These are phyloP conservation scores for Pardalotus punctatus DNA, from an alignment of 2,113 vertebrate species.

Conservation along the genomic window DNA sequence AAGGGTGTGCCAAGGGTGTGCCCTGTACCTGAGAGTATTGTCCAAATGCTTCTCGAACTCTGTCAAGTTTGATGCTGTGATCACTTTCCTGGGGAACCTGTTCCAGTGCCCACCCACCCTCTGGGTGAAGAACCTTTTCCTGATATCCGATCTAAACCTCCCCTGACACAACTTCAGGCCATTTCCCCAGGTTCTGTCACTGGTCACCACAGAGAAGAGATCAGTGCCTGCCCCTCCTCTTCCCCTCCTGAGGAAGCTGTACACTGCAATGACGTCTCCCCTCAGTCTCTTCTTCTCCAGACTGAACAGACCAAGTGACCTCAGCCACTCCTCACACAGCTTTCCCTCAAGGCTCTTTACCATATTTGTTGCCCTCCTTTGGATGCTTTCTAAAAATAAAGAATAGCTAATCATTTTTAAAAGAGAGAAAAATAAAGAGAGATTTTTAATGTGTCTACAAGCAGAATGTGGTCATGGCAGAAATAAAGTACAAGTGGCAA, in stretches of 20 bases:
- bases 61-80: background rate
- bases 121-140: background rate
- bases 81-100: background rate
- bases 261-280: background rate
- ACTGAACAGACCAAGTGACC: background rate
- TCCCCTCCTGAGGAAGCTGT: background rate
- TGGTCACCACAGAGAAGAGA: background rate
- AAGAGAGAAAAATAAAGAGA: background rate
- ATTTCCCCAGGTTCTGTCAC: background rate
- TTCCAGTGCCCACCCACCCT: background rate
- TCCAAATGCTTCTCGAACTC: background rate
- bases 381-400: background rate
- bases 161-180: background rate
- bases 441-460: background rate
- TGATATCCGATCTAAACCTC: background rate
- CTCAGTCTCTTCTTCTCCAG: background rate
- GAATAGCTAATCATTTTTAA: background rate
- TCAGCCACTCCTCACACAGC: fast-evolving
- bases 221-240: background rate
- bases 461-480: background rate
- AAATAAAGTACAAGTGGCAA: background rate
- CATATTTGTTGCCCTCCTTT: background rate
- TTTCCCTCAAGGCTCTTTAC: background rate
- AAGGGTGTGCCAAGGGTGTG: too few relatives aligned
- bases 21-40: background rate